These are phyloP conservation scores for Dendroctonus ponderosae DNA, from an alignment of 1,140 invertebrate species.

Conservation along the genomic window DNA sequence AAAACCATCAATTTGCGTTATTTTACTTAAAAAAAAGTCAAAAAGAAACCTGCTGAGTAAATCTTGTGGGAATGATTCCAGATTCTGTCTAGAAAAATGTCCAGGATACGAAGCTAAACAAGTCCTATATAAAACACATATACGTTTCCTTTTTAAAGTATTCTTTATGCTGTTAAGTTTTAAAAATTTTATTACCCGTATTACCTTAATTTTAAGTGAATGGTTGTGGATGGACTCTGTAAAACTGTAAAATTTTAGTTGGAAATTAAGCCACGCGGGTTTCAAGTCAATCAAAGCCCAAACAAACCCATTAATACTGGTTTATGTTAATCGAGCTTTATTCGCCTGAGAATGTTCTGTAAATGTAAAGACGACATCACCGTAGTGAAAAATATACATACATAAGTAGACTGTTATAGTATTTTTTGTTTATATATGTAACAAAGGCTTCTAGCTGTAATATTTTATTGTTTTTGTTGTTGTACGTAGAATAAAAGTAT, in stretches of 20 bases:
- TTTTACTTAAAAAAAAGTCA: background rate
- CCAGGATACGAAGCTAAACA: background rate
- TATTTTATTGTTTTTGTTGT: slow-evolving; percentile 36
- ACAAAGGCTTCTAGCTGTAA: slow-evolving; percentile 30
- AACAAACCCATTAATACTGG: background rate
- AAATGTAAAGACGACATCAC: slow-evolving; percentile 15
- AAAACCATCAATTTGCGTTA: background rate
- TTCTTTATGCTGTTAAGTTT: slow-evolving; percentile 34
- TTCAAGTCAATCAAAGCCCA: background rate
- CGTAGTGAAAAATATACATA: slow-evolving; percentile 21
- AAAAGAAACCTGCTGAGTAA: background rate
- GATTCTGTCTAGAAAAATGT: background rate
- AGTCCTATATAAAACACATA: too few species aligned
- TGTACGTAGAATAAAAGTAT: slow-evolving; percentile 34
- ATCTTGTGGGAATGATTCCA: background rate
- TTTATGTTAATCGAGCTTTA: background rate
- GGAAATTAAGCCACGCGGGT: background rate
- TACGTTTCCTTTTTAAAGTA: slow-evolving; percentile 22
- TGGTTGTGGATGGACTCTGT: slow-evolving; percentile 28
- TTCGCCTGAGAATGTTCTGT: background rate
- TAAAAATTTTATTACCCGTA: slow-evolving; percentile 29
- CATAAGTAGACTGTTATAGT: slow-evolving; percentile 34
- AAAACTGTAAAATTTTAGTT: too few species aligned
- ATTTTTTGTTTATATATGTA: slow-evolving; percentile 36
- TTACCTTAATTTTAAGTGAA: slow-evolving; percentile 25